phyloP scores from a whole-genome alignment of 2,888 invertebrate genomes.

The Invenusta paracnida region DNA sequence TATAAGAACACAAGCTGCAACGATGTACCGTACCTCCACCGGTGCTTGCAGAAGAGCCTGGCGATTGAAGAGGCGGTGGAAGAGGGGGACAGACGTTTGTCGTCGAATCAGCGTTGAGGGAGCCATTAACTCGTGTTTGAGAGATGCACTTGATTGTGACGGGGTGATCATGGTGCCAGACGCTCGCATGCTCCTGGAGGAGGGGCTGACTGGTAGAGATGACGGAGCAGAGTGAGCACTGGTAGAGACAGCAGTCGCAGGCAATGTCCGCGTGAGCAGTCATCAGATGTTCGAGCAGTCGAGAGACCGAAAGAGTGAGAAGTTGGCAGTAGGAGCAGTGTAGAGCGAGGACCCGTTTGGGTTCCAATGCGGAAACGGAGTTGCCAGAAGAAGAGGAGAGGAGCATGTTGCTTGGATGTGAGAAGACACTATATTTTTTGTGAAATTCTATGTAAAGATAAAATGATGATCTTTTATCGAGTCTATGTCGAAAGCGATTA shows the following conservation, averaged over 20 bases:
- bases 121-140: background rate
- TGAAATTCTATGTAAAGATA: too few relatives aligned
- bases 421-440: too few relatives aligned
- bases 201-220: conserved; percentile 30
- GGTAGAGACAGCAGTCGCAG: conserved; percentile 29
- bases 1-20: background rate
- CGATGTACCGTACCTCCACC: background rate
- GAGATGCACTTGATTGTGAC: conserved; percentile 22
- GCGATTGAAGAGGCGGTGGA: too few relatives aligned
- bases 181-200: conserved; percentile 11
- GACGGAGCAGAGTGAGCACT: conserved; percentile 19
- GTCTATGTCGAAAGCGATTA: too few relatives aligned
- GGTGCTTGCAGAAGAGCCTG: too few relatives aligned
- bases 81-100: too few relatives aligned
- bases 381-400: background rate
- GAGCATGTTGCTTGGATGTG: background rate
- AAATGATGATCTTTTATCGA: too few relatives aligned
- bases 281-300: conserved; percentile 22
- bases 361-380: background rate
- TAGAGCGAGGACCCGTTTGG: conserved; percentile 28
- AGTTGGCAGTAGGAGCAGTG: conserved; percentile 35
- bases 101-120: conserved; percentile 18
- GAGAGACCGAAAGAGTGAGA: conserved; percentile 31
- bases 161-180: conserved; percentile 9
- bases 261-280: conserved; percentile 4